phyloP scores from a whole-genome alignment of 2,797 vertebrate genomes.

The Zalophus californianus region DNA sequence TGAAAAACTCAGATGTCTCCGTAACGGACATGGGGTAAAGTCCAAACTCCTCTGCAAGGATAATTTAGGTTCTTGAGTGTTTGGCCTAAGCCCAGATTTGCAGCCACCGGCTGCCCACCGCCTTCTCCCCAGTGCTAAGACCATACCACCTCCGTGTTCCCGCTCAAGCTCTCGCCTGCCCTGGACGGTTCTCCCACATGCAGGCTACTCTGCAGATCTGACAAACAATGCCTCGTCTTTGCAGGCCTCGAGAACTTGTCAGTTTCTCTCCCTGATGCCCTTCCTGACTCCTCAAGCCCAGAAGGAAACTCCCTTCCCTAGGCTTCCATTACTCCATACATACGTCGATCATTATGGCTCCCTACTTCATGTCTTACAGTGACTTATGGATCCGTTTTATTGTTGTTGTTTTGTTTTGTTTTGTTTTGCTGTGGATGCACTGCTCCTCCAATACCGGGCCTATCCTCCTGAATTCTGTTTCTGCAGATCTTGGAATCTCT shows the following conservation, averaged over 20 bases:
- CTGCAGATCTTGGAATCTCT: not conserved
- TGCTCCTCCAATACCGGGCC: not conserved
- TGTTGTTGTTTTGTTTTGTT: not conserved
- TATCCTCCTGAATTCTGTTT: not conserved
- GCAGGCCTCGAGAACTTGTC: not conserved
- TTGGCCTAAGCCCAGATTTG: not conserved
- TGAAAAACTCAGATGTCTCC: not conserved
- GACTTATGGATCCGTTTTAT: not conserved
- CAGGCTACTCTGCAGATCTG: fast-evolving
- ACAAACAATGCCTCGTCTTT: not conserved
- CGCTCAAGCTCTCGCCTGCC: no score
- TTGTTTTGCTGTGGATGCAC: not conserved
- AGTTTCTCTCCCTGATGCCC: not conserved
- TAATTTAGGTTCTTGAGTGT: not conserved
- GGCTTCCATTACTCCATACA: fast-evolving
- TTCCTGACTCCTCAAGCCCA: not conserved
- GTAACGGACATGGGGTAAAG: not conserved
- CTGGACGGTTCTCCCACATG: fast-evolving
- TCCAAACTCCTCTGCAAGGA: not conserved
- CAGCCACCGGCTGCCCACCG: not conserved
- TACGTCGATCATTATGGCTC: no score
- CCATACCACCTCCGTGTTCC: fast-evolving
- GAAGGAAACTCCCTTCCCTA: not conserved
- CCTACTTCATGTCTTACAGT: not conserved
- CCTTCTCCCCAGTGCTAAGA: not conserved